Conservation (phyloP, 2,888 invertebrate species). For the Selenia dentaria region DNA sequence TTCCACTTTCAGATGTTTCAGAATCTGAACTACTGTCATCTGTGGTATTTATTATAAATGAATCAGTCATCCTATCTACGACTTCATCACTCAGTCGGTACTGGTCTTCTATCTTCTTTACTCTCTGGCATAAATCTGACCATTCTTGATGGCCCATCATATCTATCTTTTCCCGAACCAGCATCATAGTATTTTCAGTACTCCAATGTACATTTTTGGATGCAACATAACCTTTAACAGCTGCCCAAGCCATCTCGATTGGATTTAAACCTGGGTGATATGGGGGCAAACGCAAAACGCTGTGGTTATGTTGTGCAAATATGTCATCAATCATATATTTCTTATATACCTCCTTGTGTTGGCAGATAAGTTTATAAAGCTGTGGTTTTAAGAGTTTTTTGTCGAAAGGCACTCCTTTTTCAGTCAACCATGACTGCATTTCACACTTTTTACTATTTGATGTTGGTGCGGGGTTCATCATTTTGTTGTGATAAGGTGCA, state of each 20-base stretch:
- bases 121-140: too few species aligned
- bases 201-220: neutral
- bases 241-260: constrained; percentile 11
- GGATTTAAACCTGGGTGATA: constrained; percentile 18
- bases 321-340: constrained; percentile 11
- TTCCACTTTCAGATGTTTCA: too few species aligned
- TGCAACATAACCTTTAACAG: constrained; percentile 2
- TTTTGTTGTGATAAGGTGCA: constrained; percentile 7
- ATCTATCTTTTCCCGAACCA: too few species aligned
- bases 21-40: too few species aligned
- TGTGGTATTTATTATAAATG: too few species aligned
- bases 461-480: constrained; percentile 10
- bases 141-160: too few species aligned
- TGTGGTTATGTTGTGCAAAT: constrained; percentile 4
- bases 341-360: constrained; percentile 10
- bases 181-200: too few species aligned
- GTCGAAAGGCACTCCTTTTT: constrained; percentile 14
- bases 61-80: too few species aligned
- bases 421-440: constrained; percentile 15
- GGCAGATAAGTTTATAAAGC: constrained; percentile 5
- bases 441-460: constrained; percentile 3
- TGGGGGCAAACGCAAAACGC: constrained; percentile 13
- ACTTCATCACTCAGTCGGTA: too few species aligned
- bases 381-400: constrained; percentile 8
- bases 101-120: too few species aligned